These are phyloP conservation scores for Hypanus sabinus DNA, from an alignment of 2,113 vertebrate genomes.

Conservation along the genomic window DNA sequence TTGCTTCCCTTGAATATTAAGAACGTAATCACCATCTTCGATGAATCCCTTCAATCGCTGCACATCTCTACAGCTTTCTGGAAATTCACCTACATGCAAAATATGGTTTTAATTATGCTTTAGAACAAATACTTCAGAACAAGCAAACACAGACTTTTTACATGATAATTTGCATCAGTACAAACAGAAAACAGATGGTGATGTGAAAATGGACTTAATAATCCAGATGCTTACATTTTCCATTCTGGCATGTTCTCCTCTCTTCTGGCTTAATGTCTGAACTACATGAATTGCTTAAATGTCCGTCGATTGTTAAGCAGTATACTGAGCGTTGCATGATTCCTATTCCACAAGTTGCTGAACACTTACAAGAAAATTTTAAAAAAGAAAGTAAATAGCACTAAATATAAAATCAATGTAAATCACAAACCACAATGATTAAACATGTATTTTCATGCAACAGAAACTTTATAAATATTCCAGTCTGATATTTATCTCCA, in stretches of 20 bases:
- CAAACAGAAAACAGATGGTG: slow-evolving; percentile 10
- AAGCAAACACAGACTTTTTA: not conserved
- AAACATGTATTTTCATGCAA: not conserved
- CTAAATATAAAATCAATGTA: not conserved
- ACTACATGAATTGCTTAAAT: slow-evolving; percentile 61
- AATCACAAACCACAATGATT: not conserved
- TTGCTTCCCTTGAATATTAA: slow-evolving; percentile 71
- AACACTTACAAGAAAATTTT: slow-evolving; percentile 65
- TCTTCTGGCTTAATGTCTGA: slow-evolving; percentile 63
- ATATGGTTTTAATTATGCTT: slow-evolving; percentile 27
- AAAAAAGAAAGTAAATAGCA: slow-evolving; percentile 20
- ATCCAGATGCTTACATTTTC: slow-evolving; percentile 69
- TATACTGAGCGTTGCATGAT: slow-evolving; percentile 76
- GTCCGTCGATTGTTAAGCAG: slow-evolving; percentile 67
- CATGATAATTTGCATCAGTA: not conserved
- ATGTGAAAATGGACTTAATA: not conserved
- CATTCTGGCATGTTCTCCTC: slow-evolving; percentile 66
- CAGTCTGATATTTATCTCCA: not conserved
- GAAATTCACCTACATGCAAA: slow-evolving; percentile 66
- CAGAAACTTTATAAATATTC: not conserved
- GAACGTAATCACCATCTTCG: slow-evolving; percentile 73
- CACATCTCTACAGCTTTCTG: slow-evolving; percentile 71
- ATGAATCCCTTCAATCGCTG: slow-evolving; percentile 54
- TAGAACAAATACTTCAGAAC: not conserved
- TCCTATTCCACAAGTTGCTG: slow-evolving; percentile 75